phyloP scores from a whole-genome alignment of 2,888 invertebrate species.

The Leptinotarsa haldemani region DNA sequence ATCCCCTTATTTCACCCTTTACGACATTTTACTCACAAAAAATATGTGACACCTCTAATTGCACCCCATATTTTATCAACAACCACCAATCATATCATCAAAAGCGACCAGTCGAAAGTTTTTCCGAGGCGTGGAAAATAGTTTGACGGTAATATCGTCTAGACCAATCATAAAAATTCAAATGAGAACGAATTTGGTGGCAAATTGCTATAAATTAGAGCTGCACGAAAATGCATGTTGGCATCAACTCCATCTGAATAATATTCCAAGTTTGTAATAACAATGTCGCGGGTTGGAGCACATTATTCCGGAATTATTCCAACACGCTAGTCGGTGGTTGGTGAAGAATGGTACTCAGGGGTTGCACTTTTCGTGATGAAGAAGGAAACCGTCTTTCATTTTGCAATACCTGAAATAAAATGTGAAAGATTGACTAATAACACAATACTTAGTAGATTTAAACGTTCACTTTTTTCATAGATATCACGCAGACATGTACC shows the following conservation, averaged over 20 bases:
- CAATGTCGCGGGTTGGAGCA: constrained; percentile 15
- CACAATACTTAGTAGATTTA: no score
- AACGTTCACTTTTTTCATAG: no score
- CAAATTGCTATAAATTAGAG: constrained; percentile 44
- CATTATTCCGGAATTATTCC: constrained; percentile 40
- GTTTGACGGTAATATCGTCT: constrained; percentile 41
- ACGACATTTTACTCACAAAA: no score
- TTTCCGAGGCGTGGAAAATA: background rate
- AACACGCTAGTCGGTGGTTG: constrained; percentile 36
- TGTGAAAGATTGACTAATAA: no score
- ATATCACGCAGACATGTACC: no score
- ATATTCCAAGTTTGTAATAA: constrained; percentile 38
- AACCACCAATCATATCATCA: background rate
- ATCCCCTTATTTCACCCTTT: no score
- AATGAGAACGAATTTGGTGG: constrained; percentile 35
- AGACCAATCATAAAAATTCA: constrained; percentile 40
- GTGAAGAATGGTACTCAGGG: background rate
- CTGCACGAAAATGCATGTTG: constrained; percentile 48
- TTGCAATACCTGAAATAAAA: no score
- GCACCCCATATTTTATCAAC: background rate
- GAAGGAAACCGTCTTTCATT: background rate
- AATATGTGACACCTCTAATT: background rate
- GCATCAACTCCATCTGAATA: constrained; percentile 49
- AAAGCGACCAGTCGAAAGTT: constrained; percentile 8
- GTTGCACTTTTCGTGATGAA: background rate